Conservation (phyloP, 1,140 invertebrate genomes). For the Drosophila arizonae region DNA sequence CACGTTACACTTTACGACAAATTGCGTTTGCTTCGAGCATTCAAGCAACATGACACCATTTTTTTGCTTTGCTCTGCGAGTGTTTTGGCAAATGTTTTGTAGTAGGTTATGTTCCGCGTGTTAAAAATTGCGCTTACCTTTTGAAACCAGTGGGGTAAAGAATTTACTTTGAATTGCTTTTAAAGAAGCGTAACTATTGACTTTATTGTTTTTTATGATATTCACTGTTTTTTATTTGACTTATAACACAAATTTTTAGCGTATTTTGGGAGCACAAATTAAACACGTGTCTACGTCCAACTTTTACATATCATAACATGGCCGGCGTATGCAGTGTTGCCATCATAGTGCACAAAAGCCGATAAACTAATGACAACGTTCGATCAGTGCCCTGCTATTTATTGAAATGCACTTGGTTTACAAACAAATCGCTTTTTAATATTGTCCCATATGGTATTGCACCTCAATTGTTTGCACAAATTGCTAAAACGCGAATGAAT, state of each 20-base stretch:
- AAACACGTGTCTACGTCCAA: constrained; percentile 82
- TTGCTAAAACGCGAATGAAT: constrained; percentile 54
- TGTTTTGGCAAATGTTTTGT: constrained; percentile 67
- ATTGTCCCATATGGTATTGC: constrained; percentile 8
- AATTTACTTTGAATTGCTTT: constrained; percentile 42
- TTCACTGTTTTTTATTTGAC: constrained; percentile 46
- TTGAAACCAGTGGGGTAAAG: constrained; percentile 53
- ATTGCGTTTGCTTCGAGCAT: constrained; percentile 10
- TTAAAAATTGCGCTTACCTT: constrained; percentile 61
- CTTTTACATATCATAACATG: constrained; percentile 82
- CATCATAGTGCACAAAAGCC: constrained; percentile 39
- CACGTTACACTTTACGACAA: constrained; percentile 33
- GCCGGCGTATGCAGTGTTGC: constrained; percentile 78
- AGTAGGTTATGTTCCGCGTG: constrained; percentile 80
- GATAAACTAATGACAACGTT: constrained; percentile 24
- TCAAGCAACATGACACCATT: constrained; percentile 65
- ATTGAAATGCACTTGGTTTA: constrained; percentile 1
- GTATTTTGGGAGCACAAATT: constrained; percentile 60
- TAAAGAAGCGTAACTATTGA: constrained; percentile 19
- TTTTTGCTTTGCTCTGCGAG: constrained; percentile 34
- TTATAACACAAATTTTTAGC: constrained; percentile 50
- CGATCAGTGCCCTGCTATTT: not conserved
- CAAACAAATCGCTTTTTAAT: not conserved
- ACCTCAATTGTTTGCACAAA: constrained; percentile 54
- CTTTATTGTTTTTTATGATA: constrained; percentile 33